Base-by-base conservation (phyloP, 2,797 vertebrate genomes). In the Pangasius sanitwongsei region DNA sequence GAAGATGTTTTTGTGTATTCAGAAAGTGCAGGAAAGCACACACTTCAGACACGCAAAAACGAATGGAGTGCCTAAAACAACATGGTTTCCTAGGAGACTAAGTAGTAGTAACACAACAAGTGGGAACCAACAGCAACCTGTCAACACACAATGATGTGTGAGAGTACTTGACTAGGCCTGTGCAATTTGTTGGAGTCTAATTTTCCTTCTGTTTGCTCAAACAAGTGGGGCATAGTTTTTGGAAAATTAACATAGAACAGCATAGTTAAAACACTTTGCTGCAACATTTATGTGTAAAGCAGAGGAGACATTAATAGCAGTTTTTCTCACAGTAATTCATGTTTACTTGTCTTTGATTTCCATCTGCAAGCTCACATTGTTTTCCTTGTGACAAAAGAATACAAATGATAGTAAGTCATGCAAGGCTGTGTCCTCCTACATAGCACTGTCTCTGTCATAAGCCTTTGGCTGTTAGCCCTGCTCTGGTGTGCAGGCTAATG, bases 11-110 rank as follows among this genome's bases (percentile, higher is more conserved):
- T 80, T 84, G 53, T 59, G 63, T 74, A 57, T 70, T 72, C 25
- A 55, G 37, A 86, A 83, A 86, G 86, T 81, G 15, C 72, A 87
- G 77, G 70, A 83, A 85, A 87, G 61, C 13, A 69, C 4, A 87
- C 78, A 90, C 53, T 83, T 86, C n/a, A 84, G 78, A 82, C 89
- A 80, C 83, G 87, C 89, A 69, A 77, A 92, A 92, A 92, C 89
- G 94, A 91, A 93, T 85, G 91, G 91, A 83, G 78, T 28, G 83
- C 93, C 91, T 89, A 91, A 91, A 93, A 92, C 90, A 91, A 94
- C 89, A 92, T 13, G 28, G 65, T 90, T 37, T 91, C 41, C 88
- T 92, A 61, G n/a, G 89, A 31, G 87, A 92, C 28, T 87, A 93
- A 93, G 89, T 81, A 89, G 88, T 74, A 91, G 90, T 87, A 86